Conservation (phyloP, 2,113 vertebrate species). For the Cheilinus undulatus region DNA sequence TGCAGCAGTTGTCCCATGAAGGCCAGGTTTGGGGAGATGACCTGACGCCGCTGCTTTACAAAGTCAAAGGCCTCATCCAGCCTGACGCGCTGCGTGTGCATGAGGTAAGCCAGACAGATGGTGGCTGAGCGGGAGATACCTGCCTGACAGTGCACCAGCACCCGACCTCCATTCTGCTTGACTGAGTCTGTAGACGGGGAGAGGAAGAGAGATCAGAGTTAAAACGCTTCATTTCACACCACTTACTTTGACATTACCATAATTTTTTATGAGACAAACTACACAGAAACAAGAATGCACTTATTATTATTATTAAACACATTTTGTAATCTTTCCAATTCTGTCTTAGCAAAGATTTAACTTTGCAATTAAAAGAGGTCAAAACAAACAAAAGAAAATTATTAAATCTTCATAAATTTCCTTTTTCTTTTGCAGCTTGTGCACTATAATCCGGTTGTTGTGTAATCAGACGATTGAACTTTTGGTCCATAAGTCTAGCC, state of each 20-base stretch:
- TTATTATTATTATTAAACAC: background rate
- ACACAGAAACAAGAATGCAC: background rate
- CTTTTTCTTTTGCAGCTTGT: conserved; percentile 18
- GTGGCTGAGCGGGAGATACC: conserved; percentile 86
- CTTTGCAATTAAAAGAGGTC: background rate
- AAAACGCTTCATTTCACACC: background rate
- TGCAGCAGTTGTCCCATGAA: conserved; percentile 87
- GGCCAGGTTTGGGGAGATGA: conserved; percentile 85
- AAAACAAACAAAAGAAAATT: conserved; percentile 4
- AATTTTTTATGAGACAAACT: accelerated
- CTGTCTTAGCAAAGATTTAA: conserved; percentile 5
- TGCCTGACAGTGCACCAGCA: conserved; percentile 86
- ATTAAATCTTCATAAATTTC: background rate
- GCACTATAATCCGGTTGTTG: conserved; percentile 50
- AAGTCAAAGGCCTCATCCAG: conserved; percentile 86
- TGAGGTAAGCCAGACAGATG: conserved; percentile 86
- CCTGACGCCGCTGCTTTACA: conserved; percentile 81
- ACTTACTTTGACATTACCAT: background rate
- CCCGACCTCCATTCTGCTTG: conserved; percentile 81
- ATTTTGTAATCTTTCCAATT: background rate
- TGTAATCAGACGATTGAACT: conserved; percentile 39
- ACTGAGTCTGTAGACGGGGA: conserved; percentile 78
- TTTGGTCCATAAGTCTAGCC: conserved; percentile 8
- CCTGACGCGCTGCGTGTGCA: conserved; percentile 78
- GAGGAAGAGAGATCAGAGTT: conserved; percentile 11